Base-by-base conservation (phyloP, 2,113 vertebrate genomes). In the Esox niger region DNA sequence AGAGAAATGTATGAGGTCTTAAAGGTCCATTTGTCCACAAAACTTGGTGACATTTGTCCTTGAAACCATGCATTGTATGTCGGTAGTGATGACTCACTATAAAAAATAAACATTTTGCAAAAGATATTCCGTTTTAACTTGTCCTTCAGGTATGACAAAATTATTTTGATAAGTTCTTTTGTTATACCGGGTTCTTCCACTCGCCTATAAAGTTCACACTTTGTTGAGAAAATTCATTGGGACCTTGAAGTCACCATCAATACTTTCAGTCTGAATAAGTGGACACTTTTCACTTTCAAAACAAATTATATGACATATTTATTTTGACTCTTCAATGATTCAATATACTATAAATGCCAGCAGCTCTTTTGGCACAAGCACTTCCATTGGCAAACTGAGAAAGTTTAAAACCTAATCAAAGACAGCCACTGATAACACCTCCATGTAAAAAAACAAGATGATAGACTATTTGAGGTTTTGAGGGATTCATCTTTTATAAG, bases 301-400 rank as follows among this genome's bases (percentile, higher is more conserved):
- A 33, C 25, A 64, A 66, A 80, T 79, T 84, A 66, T 84, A 83
- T 74, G 33, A 68, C 69, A 9, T 6, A 8, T 79, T 70, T 79
- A 74, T 78, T 46, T 33, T 9, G 33, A 49, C 74, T 69, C 59
- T 68, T 84, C 26, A 66, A 80, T 30, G 33, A n/a, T 59, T 43
- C 33, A 59, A 78, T 78, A 82, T n/a, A n/a, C n/a, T n/a, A n/a
- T 80, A 84, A 84, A 86, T 87, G 82, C 84, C 85, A 87, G 73
- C 58, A 60, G 49, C 73, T 71, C 66, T 65, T 79, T 66, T 71
- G 43, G 73, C 67, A 82, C 55, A 67, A 13, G 81, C 85, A 79
- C 33, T 77, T 69, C 68, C 77, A 79, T 3, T 69, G 76, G 74
- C 54, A 74, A 79, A 79, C 71, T 82, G 72, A 72, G 68, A 33